Evolutionary conservation across 2,797 vertebrate genomes (phyloP), one percentile per base, ranked within the genome.

Genomic region (Monodelphis domestica): DNA sequence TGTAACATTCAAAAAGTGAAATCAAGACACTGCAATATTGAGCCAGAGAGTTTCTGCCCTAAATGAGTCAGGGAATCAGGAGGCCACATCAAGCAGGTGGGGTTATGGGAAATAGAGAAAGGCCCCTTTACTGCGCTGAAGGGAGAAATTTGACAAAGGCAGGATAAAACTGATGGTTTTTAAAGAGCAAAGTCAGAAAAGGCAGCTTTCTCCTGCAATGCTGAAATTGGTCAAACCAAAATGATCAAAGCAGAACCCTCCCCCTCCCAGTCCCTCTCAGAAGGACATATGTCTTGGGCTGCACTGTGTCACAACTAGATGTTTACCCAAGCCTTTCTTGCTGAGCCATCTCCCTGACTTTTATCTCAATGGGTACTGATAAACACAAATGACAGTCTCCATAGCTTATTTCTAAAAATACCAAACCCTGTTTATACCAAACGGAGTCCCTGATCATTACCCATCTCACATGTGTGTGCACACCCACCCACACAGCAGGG

Each of bases 361-460:
- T 97, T 96, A 54, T 97, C 92, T 54, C 88, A 87, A 54, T 56
- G 95, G 95, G 92, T 87, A 93, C 93, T 97, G 94, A 96, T 95
- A 97, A 97, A 93, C 78, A 95, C 97, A 97, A 54, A 91, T 93
- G 96, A 97, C 90, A 95, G 88, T 88, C 97, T 97, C 93, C 89
- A 96, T 70, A 96, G 98, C 97, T 95, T 90, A 93, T 95, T 96
- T 96, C 97, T 94, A 98, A 98, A 98, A 98, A 98, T 93, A 97
- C 97, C 96, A 84, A 93, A 92, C 90, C 55, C 95, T 95, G 95
- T 97, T 97, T 95, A 94, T 63, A 90, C n/a, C 92, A 93, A 96
- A 91, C 59, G 92, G 97, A 91, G 93, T 93, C 95, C 95, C 87
- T 97, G 96, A 96, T 97, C 96, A 90, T 53, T 38, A 11, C 55